A percentile compares a stretch with the other conserved stretches of the same genome.
These are phyloP conservation scores for Nesoenas mayeri DNA, from an alignment of 2,113 vertebrate species.

Conservation along the genomic window DNA sequence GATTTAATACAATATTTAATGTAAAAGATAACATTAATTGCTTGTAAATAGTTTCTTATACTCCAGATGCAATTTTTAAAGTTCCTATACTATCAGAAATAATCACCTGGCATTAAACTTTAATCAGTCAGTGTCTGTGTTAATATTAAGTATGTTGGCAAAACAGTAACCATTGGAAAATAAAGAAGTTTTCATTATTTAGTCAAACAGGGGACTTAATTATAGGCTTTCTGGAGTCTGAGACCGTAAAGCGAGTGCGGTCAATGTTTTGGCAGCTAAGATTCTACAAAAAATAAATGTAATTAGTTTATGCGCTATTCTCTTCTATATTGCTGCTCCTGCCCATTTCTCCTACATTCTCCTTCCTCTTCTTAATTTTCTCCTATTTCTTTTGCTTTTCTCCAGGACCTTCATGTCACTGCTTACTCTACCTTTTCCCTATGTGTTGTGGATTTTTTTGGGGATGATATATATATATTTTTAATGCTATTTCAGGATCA, in stretches of 20 bases:
- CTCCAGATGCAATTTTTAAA: background rate
- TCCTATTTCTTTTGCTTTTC: background rate
- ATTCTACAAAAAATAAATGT: background rate
- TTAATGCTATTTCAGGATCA: too few relatives aligned
- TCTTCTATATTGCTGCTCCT: background rate
- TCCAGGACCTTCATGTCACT: background rate
- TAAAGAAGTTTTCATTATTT: background rate
- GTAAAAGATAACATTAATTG: constrained; percentile 42
- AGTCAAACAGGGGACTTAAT: background rate
- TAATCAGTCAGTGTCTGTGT: background rate
- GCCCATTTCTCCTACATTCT: background rate
- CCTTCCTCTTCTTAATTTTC: background rate
- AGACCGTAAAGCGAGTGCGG: background rate
- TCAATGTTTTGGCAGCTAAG: background rate
- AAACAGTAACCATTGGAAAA: background rate
- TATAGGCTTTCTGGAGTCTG: background rate
- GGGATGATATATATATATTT: background rate
- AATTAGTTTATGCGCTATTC: background rate
- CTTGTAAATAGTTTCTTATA: constrained; percentile 38
- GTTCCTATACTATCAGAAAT: background rate
- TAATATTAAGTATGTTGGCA: background rate
- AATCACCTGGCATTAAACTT: background rate
- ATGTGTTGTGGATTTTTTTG: too few relatives aligned
- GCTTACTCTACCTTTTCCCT: background rate
- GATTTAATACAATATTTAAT: constrained; percentile 50